These are phyloP conservation scores for Coelogynopora nodosa DNA, from an alignment of 2,888 invertebrate species.

Conservation along the genomic window DNA sequence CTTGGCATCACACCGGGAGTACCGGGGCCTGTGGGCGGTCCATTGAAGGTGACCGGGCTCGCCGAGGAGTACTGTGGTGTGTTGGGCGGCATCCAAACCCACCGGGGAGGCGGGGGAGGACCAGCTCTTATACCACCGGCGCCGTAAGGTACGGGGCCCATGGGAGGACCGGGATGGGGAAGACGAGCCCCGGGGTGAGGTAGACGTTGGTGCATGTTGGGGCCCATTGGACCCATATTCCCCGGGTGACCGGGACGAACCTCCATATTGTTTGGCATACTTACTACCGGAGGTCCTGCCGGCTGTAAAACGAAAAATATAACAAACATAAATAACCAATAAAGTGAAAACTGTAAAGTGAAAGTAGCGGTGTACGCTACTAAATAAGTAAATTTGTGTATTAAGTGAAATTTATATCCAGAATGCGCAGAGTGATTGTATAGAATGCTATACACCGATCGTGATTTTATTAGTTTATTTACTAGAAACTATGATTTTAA, in stretches of 20 bases:
- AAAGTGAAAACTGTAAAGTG: too few relatives aligned
- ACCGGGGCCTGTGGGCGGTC: conserved; percentile 18
- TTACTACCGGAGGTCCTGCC: not conserved
- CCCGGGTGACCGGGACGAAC: conserved; percentile 5
- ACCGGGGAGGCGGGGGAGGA: not conserved
- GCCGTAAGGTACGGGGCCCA: conserved; percentile 21
- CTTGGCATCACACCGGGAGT: conserved; percentile 29
- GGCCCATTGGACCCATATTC: conserved; percentile 12
- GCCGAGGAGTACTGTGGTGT: conserved; percentile 23
- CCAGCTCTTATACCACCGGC: not conserved
- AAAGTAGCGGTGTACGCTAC: too few relatives aligned
- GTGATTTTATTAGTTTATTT: too few relatives aligned
- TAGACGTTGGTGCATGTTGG: not conserved
- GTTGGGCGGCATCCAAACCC: not conserved
- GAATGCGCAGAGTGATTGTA: too few relatives aligned
- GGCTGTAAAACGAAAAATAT: not conserved
- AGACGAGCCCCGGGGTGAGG: not conserved
- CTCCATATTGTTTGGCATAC: conserved; percentile 21
- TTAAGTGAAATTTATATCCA: too few relatives aligned
- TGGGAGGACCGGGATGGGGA: not conserved
- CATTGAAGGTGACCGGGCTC: conserved; percentile 18
- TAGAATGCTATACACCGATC: too few relatives aligned
- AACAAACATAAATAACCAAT: too few relatives aligned
- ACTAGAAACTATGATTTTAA: too few relatives aligned
- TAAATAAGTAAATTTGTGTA: too few relatives aligned